phyloP scores from a whole-genome alignment of 2,888 invertebrate genomes.

The Pheosia tremula region DNA sequence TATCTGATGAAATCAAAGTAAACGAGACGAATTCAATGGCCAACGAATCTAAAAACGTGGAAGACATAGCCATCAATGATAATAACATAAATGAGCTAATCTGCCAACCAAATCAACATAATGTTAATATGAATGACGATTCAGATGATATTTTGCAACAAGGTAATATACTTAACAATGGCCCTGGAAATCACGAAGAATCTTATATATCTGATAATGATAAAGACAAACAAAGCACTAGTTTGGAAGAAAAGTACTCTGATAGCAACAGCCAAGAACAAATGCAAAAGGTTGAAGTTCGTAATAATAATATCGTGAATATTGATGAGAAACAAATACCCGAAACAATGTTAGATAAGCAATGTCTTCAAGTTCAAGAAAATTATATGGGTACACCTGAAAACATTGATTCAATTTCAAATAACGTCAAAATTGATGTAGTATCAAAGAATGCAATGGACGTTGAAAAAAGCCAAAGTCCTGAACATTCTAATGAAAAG shows the following conservation, averaged over 20 bases:
- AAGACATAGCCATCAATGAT: not conserved
- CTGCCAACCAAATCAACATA: conserved; percentile 9
- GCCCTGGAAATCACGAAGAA: not conserved
- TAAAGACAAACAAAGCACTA: not conserved
- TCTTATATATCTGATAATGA: not conserved
- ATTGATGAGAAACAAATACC: not conserved
- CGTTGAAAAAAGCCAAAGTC: not conserved
- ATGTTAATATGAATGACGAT: not conserved
- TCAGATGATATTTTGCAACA: not conserved
- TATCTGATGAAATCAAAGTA: not conserved
- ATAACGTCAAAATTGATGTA: not conserved
- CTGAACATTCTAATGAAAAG: not conserved
- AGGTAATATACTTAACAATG: not conserved
- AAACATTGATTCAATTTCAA: not conserved
- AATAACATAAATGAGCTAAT: not conserved
- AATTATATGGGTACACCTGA: not conserved
- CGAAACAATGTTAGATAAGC: not conserved
- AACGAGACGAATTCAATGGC: not conserved
- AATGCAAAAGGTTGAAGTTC: not conserved
- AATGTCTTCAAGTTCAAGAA: not conserved
- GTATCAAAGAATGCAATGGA: not conserved
- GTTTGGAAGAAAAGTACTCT: not conserved
- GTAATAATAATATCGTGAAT: not conserved
- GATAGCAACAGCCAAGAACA: not conserved
- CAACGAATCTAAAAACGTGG: not conserved